These are phyloP conservation scores for Microplitis mediator DNA, from an alignment of 1,140 invertebrate genomes.

Conservation along the genomic window DNA sequence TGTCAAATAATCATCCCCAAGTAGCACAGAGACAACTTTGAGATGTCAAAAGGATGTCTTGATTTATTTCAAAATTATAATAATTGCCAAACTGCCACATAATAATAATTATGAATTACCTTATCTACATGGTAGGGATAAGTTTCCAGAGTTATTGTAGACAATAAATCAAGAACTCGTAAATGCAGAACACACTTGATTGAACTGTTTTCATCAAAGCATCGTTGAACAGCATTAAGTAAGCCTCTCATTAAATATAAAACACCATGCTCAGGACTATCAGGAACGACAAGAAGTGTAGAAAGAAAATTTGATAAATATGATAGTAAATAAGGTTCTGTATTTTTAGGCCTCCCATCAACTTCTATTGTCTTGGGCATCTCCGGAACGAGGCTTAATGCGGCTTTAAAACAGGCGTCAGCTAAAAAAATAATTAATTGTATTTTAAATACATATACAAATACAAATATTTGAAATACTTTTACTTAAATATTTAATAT, in stretches of 20 bases:
- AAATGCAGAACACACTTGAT: constrained; percentile 71
- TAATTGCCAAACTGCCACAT: too few relatives aligned
- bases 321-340: constrained; percentile 74
- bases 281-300: constrained; percentile 84
- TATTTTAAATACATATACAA: neutral
- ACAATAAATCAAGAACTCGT: constrained; percentile 75
- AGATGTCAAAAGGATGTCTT: too few relatives aligned
- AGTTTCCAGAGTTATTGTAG: constrained; percentile 74
- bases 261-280: constrained; percentile 84
- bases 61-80: too few relatives aligned
- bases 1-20: too few relatives aligned
- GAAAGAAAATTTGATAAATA: constrained; percentile 83
- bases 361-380: constrained; percentile 77
- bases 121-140: constrained; percentile 84
- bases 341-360: constrained; percentile 74
- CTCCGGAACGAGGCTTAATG: constrained; percentile 80
- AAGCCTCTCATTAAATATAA: constrained; percentile 78
- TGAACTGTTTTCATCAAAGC: constrained; percentile 68
- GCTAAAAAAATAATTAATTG: constrained; percentile 64
- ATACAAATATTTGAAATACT: too few relatives aligned
- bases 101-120: constrained; percentile 59
- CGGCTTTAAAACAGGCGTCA: constrained; percentile 91
- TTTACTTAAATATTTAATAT: too few relatives aligned
- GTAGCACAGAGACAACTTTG: too few relatives aligned
- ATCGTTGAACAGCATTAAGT: constrained; percentile 75